Evolutionary conservation across 2,113 vertebrate genomes (phyloP), one percentile per base, ranked within the genome.

Genomic region (Mystacornis crossleyi): DNA sequence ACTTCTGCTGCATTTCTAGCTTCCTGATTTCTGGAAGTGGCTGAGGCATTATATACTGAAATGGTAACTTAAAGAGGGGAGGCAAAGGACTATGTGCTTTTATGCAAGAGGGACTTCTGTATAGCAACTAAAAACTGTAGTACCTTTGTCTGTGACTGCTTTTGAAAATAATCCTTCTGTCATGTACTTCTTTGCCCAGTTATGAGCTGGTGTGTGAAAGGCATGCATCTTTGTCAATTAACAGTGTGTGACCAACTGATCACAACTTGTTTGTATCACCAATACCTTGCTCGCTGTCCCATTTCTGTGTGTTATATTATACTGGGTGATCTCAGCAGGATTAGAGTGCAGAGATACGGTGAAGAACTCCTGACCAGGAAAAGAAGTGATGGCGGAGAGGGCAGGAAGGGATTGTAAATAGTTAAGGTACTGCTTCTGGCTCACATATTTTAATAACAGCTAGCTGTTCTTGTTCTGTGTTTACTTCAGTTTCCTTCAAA

Each of bases 321-420:
- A 17, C 14, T 38, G 16, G 4, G 4, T 58, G 38, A 60, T 71
- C 8, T 80, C n/a, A 21, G 15, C 48, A 72, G 57, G 12, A 31
- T 60, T 48, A 28, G 36, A 7, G 14, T 71, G 25, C 42, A 38
- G 81, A 65, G 21, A 25, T 21, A 4, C 1, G 1, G 14, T 38
- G 25, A 34, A 48, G 31, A 64, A 14, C 19, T 48, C 8, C 3
- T 8, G 19, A 19, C 19, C 2, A 2, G 24, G 36, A 64, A 80
- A 23, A 18, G 8, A 31, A 45, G 3, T 40, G 40, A 7, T 62
- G 19, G 26, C 10, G 18, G 36, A 19, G 6, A 2, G 3, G 6
- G 2, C 2, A 8, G 13, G 13, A 3, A 36, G 6, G 5, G 8
- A 24, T 51, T 1, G 0, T 38, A 40, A 65, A 19, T 58, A 72